Conservation (phyloP, 2,888 invertebrate species). For the Polydrusus cervinus region DNA sequence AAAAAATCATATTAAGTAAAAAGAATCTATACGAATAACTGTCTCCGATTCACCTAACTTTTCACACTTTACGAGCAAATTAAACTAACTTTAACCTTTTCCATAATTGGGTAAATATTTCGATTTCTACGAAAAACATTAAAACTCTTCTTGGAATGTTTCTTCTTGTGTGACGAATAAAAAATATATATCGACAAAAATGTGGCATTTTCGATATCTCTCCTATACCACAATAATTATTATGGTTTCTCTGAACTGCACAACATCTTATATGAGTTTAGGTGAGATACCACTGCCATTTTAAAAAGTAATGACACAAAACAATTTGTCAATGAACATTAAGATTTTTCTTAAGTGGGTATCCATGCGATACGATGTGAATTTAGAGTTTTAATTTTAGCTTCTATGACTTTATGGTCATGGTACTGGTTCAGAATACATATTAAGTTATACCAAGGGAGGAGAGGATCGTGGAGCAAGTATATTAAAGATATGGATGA, state of each 20-base stretch:
- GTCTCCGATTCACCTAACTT: slow-evolving; percentile 6
- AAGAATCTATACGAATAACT: not conserved
- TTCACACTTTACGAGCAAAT: not conserved
- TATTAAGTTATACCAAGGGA: too few species aligned
- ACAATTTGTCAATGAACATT: slow-evolving; percentile 37
- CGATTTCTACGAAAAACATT: slow-evolving; percentile 6
- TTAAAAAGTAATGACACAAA: slow-evolving; percentile 25
- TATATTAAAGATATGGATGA: too few species aligned
- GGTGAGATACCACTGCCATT: slow-evolving; percentile 34
- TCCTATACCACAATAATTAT: slow-evolving; percentile 10
- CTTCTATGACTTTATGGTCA: too few species aligned
- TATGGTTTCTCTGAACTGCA: slow-evolving; percentile 33
- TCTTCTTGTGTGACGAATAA: not conserved
- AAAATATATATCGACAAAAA: not conserved
- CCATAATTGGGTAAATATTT: not conserved
- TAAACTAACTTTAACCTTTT: not conserved
- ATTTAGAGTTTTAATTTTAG: too few species aligned
- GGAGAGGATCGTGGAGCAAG: too few species aligned
- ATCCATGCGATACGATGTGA: not conserved
- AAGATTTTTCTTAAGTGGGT: slow-evolving; percentile 21
- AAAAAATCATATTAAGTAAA: not conserved
- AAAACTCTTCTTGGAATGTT: not conserved
- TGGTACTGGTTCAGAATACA: too few species aligned
- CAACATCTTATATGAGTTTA: slow-evolving; percentile 5
- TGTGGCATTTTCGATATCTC: slow-evolving; percentile 14